Evolutionary conservation across 2,888 invertebrate genomes (phyloP), one percentile per base, ranked within the genome.

Genomic region (Imbricaverruca yamaguchii): DNA sequence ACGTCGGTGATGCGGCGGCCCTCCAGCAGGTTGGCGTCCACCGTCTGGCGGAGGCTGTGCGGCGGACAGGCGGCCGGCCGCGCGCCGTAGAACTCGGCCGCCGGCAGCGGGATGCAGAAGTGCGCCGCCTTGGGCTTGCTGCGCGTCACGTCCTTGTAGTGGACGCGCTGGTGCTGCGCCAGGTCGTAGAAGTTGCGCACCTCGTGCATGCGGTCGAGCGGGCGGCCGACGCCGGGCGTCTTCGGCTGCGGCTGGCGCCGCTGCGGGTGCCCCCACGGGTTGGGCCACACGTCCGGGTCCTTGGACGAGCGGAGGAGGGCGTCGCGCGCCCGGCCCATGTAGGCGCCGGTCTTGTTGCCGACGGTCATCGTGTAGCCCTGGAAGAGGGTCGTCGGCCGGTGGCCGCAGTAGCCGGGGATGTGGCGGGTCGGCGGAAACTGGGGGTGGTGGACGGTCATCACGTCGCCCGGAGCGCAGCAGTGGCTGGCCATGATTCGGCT

Each of bases 291-390:
- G 74, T 74, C 74, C 18, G 74, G 74, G 21, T 74, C 55, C 21
- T 74, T 74, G 53, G 74, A 74, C 18, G 74, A 74, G 53, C 74
- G 74, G 12, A 74, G 74, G 18, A 74, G 74, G 53, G 74, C 74
- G 53, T 74, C 74, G 53, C 74, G 74, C 55, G 74, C 74, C 74
- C 55, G 53, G 8, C 6, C 55, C 74, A 74, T 74, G 53, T 74
- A 74, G 74, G 74, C 39, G 4, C 74, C 74, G 18, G 74, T 74
- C 55, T 74, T 74, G 55, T 55, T 74, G 55, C 74, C 74, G 53
- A 74, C 55, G 18, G 74, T 74, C 74, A 74, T 74, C 18, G 74
- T 74, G 55, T 74, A 74, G 39, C 74, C 74, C 53, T 74, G 53
- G 74, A 74, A 74, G 74, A 21, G 74, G 0, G 74, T 55, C 21